Conservation (phyloP, 2,888 invertebrate genomes). For the Leptopilina drosophilae region DNA sequence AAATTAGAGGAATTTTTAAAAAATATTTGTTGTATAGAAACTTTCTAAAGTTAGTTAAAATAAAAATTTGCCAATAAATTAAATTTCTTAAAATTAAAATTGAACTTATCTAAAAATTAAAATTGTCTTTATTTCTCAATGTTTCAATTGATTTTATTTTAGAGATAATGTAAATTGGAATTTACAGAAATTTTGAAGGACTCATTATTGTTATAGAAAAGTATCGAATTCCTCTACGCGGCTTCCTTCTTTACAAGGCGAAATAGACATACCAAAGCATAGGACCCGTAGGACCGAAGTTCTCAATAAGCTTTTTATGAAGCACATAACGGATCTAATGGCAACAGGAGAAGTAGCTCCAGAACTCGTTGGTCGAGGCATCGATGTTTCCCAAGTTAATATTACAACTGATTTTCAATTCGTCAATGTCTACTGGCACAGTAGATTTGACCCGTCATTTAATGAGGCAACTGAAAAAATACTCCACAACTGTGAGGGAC, state of each 20-base stretch:
- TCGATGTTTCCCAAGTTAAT: slow-evolving; percentile 86
- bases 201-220: not conserved
- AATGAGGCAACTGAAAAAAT: slow-evolving; percentile 79
- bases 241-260: slow-evolving; percentile 52
- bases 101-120: no score
- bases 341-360: slow-evolving; percentile 83
- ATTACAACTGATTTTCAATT: slow-evolving; percentile 83
- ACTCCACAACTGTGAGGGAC: slow-evolving; percentile 80
- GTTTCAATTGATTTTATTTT: no score
- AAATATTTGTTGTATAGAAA: no score
- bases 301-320: slow-evolving; percentile 90
- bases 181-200: no score
- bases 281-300: slow-evolving; percentile 82
- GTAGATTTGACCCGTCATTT: slow-evolving; percentile 77
- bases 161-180: no score
- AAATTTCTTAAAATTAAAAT: no score
- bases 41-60: no score
- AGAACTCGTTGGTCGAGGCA: slow-evolving; percentile 81
- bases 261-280: slow-evolving; percentile 76
- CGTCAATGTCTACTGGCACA: slow-evolving; percentile 86
- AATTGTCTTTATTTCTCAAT: no score
- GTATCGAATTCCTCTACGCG: not conserved
- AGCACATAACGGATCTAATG: slow-evolving; percentile 87
- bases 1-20: no score
- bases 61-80: no score